Evolutionary conservation across 2,113 vertebrate genomes (phyloP), one percentile per base, ranked within the genome.

Genomic region (Anseranas semipalmata): DNA sequence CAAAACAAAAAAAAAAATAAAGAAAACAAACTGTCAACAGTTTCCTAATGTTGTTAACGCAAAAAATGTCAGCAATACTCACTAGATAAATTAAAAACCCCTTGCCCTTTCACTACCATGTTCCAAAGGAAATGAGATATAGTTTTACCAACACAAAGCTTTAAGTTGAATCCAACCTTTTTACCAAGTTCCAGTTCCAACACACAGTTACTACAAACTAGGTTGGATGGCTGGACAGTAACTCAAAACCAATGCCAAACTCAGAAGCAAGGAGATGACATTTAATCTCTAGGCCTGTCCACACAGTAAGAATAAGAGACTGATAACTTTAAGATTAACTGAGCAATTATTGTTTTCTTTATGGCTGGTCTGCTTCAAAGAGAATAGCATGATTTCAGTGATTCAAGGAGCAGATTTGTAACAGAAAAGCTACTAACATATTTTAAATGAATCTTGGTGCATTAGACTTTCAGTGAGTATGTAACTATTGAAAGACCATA

Each of bases 161-260:
- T 85, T 87, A 93, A 92, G n/a, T 68, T 7, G 4, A 35, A 79
- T 87, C 60, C 14, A 63, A 55, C 41, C 65, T 67, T 89, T 95
- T 93, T 91, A 94, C 94, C 78, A 87, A 76, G 91, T 89, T 96
- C 89, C 96, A 96, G 91, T 95, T 89, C 70, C 94, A 95, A 74
- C 59, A 86, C 43, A 33, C 25, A 82, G 62, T 79, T 91, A 94
- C 93, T 77, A 95, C 85, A 95, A 93, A 92, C 48, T 41, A 94
- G 58, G 53, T 17, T 87, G 89, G 75, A 67, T 93, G 78, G 81
- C 74, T 96, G 89, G 89, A 85, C 91, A 85, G 62, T 72, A 87
- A 87, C 35, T 79, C 76, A 63, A 30, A 89, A 63, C 53, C 25
- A 33, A 13, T 87, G 84, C 90, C 78, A 94, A 87, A 55, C 50